A percentile compares a stretch with the other conserved stretches of the same genome.
Conservation (phyloP, 2,888 invertebrate genomes). For the Xestia xanthographa region DNA sequence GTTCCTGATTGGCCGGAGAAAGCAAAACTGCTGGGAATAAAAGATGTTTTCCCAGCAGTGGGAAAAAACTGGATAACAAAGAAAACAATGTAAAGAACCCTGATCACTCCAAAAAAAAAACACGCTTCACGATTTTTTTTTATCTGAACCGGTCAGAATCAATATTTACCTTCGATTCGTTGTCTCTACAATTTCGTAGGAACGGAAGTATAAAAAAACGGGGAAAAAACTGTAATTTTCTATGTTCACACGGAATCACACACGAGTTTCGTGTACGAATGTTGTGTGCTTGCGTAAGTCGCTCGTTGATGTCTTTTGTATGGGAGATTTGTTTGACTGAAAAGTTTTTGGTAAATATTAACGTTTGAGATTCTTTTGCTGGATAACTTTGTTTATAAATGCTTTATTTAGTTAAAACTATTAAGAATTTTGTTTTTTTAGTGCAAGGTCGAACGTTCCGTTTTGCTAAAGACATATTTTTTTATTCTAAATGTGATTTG, state of each 20-base stretch:
- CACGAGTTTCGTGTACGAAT: constrained; percentile 45
- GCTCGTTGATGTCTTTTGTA: constrained; percentile 82
- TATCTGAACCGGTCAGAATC: constrained; percentile 66
- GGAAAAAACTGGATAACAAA: neutral
- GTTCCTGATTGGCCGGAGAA: neutral
- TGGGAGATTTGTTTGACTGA: constrained; percentile 32
- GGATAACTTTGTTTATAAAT: neutral
- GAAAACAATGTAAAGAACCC: constrained; percentile 54
- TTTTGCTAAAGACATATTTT: neutral
- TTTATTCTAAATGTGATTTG: neutral
- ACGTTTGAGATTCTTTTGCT: neutral
- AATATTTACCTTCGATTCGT: constrained; percentile 81
- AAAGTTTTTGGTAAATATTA: constrained; percentile 7
- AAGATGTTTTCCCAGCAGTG: neutral
- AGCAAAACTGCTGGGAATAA: no score
- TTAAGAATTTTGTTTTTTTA: neutral
- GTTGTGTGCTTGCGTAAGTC: constrained; percentile 48
- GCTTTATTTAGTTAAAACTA: neutral
- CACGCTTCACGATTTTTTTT: constrained; percentile 54
- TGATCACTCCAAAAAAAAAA: neutral
- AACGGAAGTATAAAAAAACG: constrained; percentile 68
- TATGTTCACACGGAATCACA: constrained; percentile 67
- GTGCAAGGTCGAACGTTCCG: neutral
- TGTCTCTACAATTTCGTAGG: constrained; percentile 73
- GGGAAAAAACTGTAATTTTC: constrained; percentile 63